These are phyloP conservation scores for Aethes cnicana DNA, from an alignment of 2,888 invertebrate genomes.

Conservation along the genomic window DNA sequence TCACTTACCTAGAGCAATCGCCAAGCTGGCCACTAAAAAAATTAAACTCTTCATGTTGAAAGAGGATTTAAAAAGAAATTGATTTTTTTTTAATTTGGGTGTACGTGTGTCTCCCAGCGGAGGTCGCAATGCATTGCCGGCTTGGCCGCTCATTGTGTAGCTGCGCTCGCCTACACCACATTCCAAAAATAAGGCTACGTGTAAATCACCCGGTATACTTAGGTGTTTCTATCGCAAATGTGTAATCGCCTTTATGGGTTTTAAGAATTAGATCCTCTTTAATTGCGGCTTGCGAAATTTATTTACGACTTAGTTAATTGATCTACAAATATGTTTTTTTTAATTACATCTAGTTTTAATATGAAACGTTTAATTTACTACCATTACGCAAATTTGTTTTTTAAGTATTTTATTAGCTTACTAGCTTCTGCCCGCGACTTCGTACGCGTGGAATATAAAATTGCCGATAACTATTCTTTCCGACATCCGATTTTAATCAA, in stretches of 20 bases:
- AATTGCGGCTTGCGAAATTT: neutral
- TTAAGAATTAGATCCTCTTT: neutral
- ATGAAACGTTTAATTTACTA: too few species aligned
- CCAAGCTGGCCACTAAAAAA: constrained; percentile 52
- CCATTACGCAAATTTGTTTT: too few species aligned
- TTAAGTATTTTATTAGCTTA: too few species aligned
- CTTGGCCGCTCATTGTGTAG: constrained; percentile 49
- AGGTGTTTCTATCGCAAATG: constrained; percentile 18
- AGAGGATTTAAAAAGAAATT: constrained; percentile 40
- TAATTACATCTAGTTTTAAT: too few species aligned
- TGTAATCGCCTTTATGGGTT: constrained; percentile 13
- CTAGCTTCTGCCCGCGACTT: too few species aligned
- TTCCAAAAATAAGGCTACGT: constrained; percentile 45
- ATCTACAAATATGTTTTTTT: too few species aligned
- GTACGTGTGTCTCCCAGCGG: constrained; percentile 69
- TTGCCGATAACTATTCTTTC: too few species aligned
- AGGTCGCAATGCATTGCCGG: constrained; percentile 70
- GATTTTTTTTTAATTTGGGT: constrained; percentile 42
- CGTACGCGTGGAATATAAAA: too few species aligned
- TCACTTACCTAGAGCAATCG: constrained; percentile 66
- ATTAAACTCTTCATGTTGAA: constrained; percentile 66
- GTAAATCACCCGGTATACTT: constrained; percentile 25
- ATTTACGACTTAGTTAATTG: too few species aligned
- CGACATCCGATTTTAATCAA: too few species aligned
- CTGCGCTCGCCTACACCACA: constrained; percentile 49